Evolutionary conservation across 2,888 invertebrate species (phyloP).

Genomic region (Patella pellucida): DNA sequence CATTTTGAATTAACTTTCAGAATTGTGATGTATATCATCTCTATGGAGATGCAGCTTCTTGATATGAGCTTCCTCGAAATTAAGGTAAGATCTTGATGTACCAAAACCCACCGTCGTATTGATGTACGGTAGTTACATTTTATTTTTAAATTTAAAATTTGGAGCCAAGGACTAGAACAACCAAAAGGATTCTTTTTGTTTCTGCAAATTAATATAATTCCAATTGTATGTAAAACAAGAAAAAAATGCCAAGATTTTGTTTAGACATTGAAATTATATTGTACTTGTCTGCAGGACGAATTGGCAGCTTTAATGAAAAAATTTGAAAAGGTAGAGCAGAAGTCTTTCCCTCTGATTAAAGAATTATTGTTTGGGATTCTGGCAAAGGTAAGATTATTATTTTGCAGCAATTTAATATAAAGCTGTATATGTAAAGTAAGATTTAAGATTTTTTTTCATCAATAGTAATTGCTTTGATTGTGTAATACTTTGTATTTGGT

Average conservation of each 20-base stretch:
- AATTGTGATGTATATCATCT: constrained; percentile 44
- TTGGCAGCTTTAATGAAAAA: constrained; percentile 25
- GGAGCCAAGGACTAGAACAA: too few relatives aligned
- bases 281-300: constrained; percentile 12
- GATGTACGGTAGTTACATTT: neutral
- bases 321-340: constrained; percentile 33
- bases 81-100: constrained; percentile 27
- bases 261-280: neutral
- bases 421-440: too few relatives aligned
- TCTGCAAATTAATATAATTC: too few relatives aligned
- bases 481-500: too few relatives aligned
- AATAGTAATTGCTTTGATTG: neutral
- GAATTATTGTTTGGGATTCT: constrained; percentile 41
- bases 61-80: constrained; percentile 43
- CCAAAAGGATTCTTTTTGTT: too few relatives aligned
- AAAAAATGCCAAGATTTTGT: neutral
- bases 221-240: too few relatives aligned
- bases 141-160: neutral
- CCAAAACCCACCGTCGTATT: neutral
- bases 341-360: constrained; percentile 37
- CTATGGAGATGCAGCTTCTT: constrained; percentile 40
- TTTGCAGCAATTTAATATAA: too few relatives aligned
- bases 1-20: constrained; percentile 52
- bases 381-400: constrained; percentile 40
- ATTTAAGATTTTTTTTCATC: too few relatives aligned